Evolutionary conservation across 2,888 invertebrate genomes (phyloP).

Genomic region (Ectemnius continuus): DNA sequence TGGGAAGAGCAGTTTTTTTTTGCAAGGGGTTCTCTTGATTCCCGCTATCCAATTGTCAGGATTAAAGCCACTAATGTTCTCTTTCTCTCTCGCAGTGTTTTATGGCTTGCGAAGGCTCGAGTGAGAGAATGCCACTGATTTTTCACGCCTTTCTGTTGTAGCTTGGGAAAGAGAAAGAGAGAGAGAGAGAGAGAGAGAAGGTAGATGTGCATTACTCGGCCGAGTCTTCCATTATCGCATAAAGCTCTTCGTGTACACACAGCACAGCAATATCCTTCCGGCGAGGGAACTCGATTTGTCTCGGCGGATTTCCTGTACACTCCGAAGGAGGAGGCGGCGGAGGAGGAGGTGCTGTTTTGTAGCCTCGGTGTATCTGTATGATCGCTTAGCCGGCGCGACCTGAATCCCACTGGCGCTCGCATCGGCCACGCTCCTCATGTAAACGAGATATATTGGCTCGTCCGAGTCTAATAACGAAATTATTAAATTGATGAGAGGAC

Average conservation of each 20-base stretch:
- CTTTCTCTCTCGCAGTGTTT: no score
- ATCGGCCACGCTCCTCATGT: background rate
- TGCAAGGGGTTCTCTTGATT: no score
- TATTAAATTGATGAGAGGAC: constrained; percentile 1
- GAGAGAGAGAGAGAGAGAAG: no score
- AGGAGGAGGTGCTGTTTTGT: constrained; percentile 12
- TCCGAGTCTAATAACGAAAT: constrained; percentile 2
- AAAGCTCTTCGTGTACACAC: constrained; percentile 23
- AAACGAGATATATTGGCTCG: background rate
- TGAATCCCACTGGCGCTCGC: background rate
- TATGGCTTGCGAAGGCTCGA: no score
- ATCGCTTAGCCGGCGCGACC: constrained; percentile 1
- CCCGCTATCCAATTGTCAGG: no score
- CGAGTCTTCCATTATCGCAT: constrained; percentile 29
- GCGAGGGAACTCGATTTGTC: constrained; percentile 46
- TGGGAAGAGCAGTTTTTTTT: no score
- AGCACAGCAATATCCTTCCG: constrained; percentile 37
- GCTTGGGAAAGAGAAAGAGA: background rate
- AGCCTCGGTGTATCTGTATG: background rate
- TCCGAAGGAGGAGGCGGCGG: constrained; percentile 33
- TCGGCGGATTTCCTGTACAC: constrained; percentile 39
- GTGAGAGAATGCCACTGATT: no score
- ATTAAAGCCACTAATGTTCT: no score
- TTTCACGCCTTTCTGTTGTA: constrained; percentile 4
- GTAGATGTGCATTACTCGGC: background rate